Conservation (phyloP, 2,888 invertebrate genomes). For the Latrodectus hesperus region DNA sequence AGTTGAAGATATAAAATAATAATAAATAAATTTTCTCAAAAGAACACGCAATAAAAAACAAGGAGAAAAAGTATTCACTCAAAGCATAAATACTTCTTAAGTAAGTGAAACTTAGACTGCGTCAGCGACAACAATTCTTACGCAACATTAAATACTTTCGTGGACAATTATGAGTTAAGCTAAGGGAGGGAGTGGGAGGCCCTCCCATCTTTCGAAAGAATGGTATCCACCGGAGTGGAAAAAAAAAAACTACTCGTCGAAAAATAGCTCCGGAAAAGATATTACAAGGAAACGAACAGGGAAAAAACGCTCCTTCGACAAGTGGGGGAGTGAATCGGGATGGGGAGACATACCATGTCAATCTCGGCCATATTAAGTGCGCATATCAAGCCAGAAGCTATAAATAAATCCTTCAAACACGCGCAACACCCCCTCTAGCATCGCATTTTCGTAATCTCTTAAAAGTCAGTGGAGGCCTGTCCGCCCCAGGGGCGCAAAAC, state of each 20-base stretch:
- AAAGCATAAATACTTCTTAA: constrained; percentile 44
- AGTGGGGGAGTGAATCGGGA: neutral
- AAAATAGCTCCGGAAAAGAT: constrained; percentile 33
- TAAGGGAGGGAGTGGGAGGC: constrained; percentile 31
- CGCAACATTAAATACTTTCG: constrained; percentile 64
- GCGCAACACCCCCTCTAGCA: constrained; percentile 19
- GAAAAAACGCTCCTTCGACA: constrained; percentile 20
- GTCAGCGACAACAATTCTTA: constrained; percentile 59
- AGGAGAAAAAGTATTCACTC: constrained; percentile 27
- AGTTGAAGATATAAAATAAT: constrained; percentile 3
- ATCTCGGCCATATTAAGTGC: constrained; percentile 64
- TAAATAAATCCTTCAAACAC: constrained; percentile 67
- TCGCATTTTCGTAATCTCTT: constrained; percentile 65
- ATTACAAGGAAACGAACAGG: constrained; percentile 3
- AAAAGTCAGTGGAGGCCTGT: constrained; percentile 51
- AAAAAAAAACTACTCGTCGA: constrained; percentile 8
- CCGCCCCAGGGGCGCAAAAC: neutral
- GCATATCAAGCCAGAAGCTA: constrained; percentile 66
- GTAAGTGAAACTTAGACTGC: constrained; percentile 62
- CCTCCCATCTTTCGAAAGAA: constrained; percentile 20
- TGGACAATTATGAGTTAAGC: constrained; percentile 58
- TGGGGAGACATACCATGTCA: constrained; percentile 41
- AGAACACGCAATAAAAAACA: constrained; percentile 12
- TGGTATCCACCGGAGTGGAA: constrained; percentile 26
- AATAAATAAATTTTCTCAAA: constrained; percentile 5